Base-by-base conservation (phyloP, 2,113 vertebrate genomes). In the Oryzias celebensis region DNA sequence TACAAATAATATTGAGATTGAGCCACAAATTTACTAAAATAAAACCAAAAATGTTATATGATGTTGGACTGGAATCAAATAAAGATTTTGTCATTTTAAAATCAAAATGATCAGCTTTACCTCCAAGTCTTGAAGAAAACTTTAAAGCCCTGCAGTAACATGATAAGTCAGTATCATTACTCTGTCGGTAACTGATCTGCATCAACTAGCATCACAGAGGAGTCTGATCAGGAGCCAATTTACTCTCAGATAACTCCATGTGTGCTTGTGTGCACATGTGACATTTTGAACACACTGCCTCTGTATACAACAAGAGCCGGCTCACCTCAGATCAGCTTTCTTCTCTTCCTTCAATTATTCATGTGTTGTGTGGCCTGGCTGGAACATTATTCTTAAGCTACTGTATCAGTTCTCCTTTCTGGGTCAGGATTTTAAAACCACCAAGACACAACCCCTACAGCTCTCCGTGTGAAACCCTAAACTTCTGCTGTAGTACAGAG, bases 301-400 rank as follows among this genome's bases (percentile, higher is more conserved):
- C 10, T 3, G 20, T 68, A 66, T 36, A 71, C 47, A 74, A 24
- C 17, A 3, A 58, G 58, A 70, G 64, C 82, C 12, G 65, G 77
- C 83, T 65, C 67, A 20, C 54, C 58, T 64, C 63, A 50, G 88
- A 90, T 91, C 87, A 71, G 71, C 71, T 93, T 91, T 89, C 90
- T 41, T 61, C 68, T 45, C 61, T 49, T 45, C 55, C n/a, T 73
- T 93, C 53, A 89, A 92, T 91, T 89, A 91, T 93, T 91, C 68
- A 92, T 86, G 77, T 45, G 52, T 57, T 77, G 75, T 83, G 76
- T 71, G 67, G 81, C 80, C 83, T 66, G 60, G 68, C 64, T 90
- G 73, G 75, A 88, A 87, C 87, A 90, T 88, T 90, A 88, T 89
- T 90, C 71, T 88, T 87, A 79, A 80, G 61, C 79, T 80, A 50